Evolutionary conservation across 1,140 invertebrate species (phyloP).

Genomic region (Uloborus diversus): DNA sequence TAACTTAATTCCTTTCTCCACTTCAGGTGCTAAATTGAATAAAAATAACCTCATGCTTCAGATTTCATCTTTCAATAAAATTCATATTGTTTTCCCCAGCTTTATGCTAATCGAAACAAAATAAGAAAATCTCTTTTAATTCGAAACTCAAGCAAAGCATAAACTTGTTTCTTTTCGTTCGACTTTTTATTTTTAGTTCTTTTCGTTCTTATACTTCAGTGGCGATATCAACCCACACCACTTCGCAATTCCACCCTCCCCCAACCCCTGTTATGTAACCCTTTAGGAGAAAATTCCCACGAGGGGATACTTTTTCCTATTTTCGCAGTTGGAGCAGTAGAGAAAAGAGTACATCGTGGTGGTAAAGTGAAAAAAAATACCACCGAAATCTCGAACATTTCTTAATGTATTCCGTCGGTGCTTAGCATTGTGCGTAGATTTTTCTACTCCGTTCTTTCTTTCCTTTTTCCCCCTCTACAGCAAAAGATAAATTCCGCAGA

Average conservation of each 20-base stretch:
- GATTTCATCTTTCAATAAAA: too few species aligned
- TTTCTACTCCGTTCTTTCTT: not conserved
- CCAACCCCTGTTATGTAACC: not conserved
- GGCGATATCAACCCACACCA: not conserved
- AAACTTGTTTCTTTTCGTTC: not conserved
- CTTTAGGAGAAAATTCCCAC: not conserved
- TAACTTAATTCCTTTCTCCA: too few species aligned
- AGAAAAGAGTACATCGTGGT: not conserved
- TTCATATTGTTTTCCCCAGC: not conserved
- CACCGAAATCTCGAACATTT: conserved; percentile 7
- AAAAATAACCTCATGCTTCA: too few species aligned
- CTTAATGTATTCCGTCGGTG: conserved; percentile 8
- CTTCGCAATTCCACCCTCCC: not conserved
- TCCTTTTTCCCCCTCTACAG: not conserved
- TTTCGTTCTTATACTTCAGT: too few species aligned
- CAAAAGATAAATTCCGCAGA: not conserved
- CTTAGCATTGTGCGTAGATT: conserved; percentile 4
- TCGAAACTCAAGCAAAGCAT: not conserved
- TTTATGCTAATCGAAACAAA: not conserved
- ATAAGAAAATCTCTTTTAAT: not conserved
- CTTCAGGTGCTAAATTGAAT: too few species aligned
- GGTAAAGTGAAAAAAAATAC: conserved; percentile 19
- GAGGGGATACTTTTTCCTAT: conserved; percentile 16
- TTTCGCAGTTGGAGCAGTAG: not conserved
- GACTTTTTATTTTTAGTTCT: too few species aligned